Evolutionary conservation across 2,888 invertebrate genomes (phyloP).

Genomic region (Philonicus albiceps): DNA sequence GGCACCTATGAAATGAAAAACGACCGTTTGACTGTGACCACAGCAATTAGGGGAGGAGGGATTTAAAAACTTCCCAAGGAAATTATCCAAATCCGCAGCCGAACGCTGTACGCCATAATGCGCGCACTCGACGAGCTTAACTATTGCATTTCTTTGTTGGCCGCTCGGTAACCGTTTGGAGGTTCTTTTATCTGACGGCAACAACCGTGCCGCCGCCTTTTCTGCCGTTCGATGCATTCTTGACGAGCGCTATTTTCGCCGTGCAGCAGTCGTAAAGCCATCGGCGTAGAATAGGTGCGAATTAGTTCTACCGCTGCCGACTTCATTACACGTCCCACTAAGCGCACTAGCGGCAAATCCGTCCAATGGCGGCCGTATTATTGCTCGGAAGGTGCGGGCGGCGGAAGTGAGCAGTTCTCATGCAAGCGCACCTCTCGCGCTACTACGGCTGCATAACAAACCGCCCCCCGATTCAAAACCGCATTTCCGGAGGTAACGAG

Average conservation of each 20-base stretch:
- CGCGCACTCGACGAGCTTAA: background rate
- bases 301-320: slow-evolving; percentile 13
- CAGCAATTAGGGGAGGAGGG: background rate
- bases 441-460: background rate
- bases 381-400: background rate
- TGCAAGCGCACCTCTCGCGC: background rate
- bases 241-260: background rate
- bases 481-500: slow-evolving; percentile 4
- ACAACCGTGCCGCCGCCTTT: background rate
- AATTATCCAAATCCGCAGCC: background rate
- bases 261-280: background rate
- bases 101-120: background rate
- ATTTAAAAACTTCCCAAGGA: background rate
- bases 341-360: slow-evolving; percentile 1
- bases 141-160: background rate
- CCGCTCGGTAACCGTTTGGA: background rate
- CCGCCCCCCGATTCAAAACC: background rate
- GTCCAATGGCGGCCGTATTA: background rate
- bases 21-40: background rate
- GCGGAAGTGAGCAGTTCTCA: slow-evolving; percentile 1
- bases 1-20: background rate
- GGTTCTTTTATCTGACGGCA: background rate
- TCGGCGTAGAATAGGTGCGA: slow-evolving; percentile 13
- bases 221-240: background rate
- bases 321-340: slow-evolving; percentile 27